These are phyloP conservation scores for Onthophagus sagittarius DNA, from an alignment of 2,888 invertebrate genomes.

Conservation along the genomic window DNA sequence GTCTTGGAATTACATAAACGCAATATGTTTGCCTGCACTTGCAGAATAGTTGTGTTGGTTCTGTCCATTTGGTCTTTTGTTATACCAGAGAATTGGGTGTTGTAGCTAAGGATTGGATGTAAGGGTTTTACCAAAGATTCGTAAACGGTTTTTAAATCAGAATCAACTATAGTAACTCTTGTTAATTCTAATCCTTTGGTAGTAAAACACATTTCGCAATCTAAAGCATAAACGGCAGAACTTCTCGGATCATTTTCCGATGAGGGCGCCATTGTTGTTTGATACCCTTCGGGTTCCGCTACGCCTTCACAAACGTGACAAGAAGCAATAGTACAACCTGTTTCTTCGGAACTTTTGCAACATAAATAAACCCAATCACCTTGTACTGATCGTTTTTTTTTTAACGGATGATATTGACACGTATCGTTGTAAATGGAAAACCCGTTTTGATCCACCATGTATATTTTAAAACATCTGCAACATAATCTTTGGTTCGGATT, in stretches of 20 bases:
- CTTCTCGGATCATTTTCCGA: constrained; percentile 53
- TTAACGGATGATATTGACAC: constrained; percentile 91
- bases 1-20: constrained; percentile 86
- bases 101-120: constrained; percentile 89
- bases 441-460: constrained; percentile 73
- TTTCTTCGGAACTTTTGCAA: constrained; percentile 45
- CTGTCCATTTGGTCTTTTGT: constrained; percentile 78
- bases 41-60: constrained; percentile 73
- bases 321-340: constrained; percentile 43
- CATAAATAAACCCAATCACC: constrained; percentile 56
- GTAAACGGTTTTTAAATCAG: constrained; percentile 74
- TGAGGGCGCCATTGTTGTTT: constrained; percentile 46
- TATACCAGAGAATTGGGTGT: constrained; percentile 93
- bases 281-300: constrained; percentile 39
- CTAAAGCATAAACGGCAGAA: constrained; percentile 82
- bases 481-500: constrained; percentile 59
- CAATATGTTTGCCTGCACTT: constrained; percentile 86
- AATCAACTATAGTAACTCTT: constrained; percentile 84
- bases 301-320: constrained; percentile 43
- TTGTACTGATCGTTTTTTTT: constrained; percentile 69
- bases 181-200: constrained; percentile 88
- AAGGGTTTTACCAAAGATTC: constrained; percentile 89
- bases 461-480: constrained; percentile 75
- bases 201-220: constrained; percentile 99
- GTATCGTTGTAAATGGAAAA: constrained; percentile 68